These are phyloP conservation scores for Marisa cornuarietis DNA, from an alignment of 1,140 invertebrate genomes.

Conservation along the genomic window DNA sequence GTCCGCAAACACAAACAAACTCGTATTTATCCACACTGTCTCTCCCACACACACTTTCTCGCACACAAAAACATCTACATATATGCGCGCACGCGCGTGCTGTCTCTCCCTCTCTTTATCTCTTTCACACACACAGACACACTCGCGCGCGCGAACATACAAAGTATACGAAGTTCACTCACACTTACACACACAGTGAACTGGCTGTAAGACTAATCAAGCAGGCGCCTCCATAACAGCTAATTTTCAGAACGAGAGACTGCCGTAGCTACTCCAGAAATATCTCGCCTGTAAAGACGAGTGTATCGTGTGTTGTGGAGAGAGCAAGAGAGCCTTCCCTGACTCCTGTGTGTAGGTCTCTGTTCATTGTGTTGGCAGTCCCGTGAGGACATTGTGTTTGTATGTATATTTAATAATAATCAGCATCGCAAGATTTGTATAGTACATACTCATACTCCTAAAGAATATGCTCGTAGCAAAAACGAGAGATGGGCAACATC, in stretches of 20 bases:
- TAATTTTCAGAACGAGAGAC: no score
- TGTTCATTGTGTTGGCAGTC: not conserved
- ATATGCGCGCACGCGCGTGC: not conserved
- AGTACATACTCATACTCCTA: no score
- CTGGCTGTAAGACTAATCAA: not conserved
- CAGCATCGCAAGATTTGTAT: no score
- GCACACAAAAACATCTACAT: not conserved
- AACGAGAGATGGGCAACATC: no score
- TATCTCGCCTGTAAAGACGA: not conserved
- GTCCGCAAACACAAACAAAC: no score
- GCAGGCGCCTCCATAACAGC: not conserved
- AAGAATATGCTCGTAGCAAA: no score
- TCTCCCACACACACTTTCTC: no score
- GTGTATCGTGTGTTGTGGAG: no score
- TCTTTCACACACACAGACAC: constrained; percentile 9
- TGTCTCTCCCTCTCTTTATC: no score
- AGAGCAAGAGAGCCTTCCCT: no score
- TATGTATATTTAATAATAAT: not conserved
- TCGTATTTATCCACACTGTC: not conserved
- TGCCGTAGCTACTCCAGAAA: not conserved
- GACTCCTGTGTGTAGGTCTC: not conserved
- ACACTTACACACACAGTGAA: not conserved
- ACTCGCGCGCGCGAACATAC: no score
- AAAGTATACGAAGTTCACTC: not conserved
- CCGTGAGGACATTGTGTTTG: not conserved